Base-by-base conservation (phyloP, 2,797 vertebrate genomes). In the Chelidonichthys spinosus region DNA sequence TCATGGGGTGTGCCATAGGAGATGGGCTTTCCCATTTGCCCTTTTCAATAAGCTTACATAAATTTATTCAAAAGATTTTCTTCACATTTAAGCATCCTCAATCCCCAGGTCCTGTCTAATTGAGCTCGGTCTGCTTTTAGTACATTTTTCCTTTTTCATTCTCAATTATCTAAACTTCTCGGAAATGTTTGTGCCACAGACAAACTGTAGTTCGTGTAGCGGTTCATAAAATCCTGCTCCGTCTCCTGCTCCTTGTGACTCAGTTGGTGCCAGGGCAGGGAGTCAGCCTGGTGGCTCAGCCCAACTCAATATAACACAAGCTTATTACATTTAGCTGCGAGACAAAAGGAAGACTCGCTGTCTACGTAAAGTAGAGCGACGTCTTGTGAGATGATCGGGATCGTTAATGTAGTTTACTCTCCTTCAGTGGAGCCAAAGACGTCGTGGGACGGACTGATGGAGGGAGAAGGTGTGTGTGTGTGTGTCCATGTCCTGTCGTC, bases 321-420 rank as follows among this genome's bases (percentile, higher is more conserved):
- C 60, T 89, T 85, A 93, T 93, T 92, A 70, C 62, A 87, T 94
- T 93, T 90, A 82, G 74, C 66, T 18, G 39, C 52, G 74, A 84
- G 82, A 91, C 87, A 78, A 90, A 82, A 83, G 68, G 71, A 84
- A 75, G 79, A 81, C 84, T 84, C 73, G 72, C 77, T 83, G 84
- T 90, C 76, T 87, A 80, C 8, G 43, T 85, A 76, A 77, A 60
- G 72, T 65, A 73, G 73, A 53, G 11, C 77, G 25, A 79, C 72
- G 85, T 85, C 88, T 76, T 67, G 76, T 73, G 90, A 91, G 89
- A 85, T 87, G 79, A 87, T 80, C 76, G 46, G 80, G 81, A 72
- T 63, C 55, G 79, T 85, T 93, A 94, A 95, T 93, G 81, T 59
- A 47, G 86, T 95, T 25, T 94, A 93, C 79, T 58, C 58, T 81